A percentile compares a stretch with the other conserved stretches of the same genome.
Evolutionary conservation across 2,113 vertebrate species (phyloP).

Genomic region (Coptodon bakossiorum): DNA sequence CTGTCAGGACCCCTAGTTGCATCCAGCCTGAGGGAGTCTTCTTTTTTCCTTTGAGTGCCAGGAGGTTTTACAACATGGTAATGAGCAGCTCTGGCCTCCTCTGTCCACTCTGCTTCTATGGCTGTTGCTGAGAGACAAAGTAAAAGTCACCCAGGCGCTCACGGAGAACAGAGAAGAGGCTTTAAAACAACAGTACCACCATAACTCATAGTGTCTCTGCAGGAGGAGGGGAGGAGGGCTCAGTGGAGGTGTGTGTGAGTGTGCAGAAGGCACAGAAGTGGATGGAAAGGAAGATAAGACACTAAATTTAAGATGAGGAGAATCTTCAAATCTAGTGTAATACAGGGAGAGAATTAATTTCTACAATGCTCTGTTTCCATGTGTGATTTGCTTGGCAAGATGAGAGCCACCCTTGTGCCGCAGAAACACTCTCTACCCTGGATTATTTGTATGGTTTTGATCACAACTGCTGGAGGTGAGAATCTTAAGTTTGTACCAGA

Average conservation of each 20-base stretch:
- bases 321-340: neutral
- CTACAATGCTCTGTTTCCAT: neutral
- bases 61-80: slow-evolving; percentile 62
- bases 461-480: slow-evolving; percentile 36
- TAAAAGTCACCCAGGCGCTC: slow-evolving; percentile 54
- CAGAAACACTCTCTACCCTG: neutral
- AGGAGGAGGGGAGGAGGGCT: neutral
- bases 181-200: slow-evolving; percentile 20
- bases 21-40: slow-evolving; percentile 1
- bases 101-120: slow-evolving; percentile 27
- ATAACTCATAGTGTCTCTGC: slow-evolving; percentile 34
- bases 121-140: slow-evolving; percentile 70
- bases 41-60: slow-evolving; percentile 8
- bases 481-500: neutral
- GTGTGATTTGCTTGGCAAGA: neutral
- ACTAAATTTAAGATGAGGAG: neutral
- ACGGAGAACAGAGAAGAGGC: slow-evolving; percentile 1
- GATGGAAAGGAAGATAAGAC: neutral
- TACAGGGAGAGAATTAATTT: neutral
- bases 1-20: neutral
- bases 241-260: neutral
- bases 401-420: neutral
- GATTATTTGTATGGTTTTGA: slow-evolving; percentile 18
- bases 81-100: slow-evolving; percentile 47
- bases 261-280: neutral